Percentiles rank a stretch among this genome's conserved stretches.
Conservation (phyloP, 2,888 invertebrate genomes). For the Agriopis aurantiaria region DNA sequence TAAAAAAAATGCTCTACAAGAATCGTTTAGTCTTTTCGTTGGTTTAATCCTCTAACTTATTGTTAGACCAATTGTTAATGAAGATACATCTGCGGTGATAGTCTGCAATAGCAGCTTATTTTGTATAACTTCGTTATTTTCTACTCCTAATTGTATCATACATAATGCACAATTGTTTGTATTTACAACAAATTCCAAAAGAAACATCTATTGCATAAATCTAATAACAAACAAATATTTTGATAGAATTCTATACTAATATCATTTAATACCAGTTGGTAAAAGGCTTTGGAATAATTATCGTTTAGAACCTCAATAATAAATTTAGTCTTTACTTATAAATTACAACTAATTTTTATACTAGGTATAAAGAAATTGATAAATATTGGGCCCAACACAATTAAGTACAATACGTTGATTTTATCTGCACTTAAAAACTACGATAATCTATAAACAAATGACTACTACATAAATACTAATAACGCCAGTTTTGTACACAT, state of each 20-base stretch:
- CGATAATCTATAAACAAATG: constrained; percentile 10
- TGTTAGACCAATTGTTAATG: background rate
- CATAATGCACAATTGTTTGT: constrained; percentile 35
- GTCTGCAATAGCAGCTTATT: background rate
- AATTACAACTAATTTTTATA: constrained; percentile 19
- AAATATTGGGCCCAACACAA: constrained; percentile 37
- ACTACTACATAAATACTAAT: constrained; percentile 5
- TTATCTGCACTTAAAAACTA: constrained; percentile 2
- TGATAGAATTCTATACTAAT: constrained; percentile 28
- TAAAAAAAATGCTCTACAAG: background rate
- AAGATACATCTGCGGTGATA: background rate
- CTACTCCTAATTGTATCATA: constrained; percentile 18
- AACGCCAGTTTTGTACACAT: constrained; percentile 27
- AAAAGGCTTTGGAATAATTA: constrained; percentile 34
- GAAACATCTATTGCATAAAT: constrained; percentile 19
- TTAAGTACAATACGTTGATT: constrained; percentile 23
- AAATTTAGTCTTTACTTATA: background rate
- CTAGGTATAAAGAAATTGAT: constrained; percentile 5
- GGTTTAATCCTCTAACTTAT: background rate
- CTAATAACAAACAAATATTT: constrained; percentile 24
- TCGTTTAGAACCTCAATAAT: constrained; percentile 8
- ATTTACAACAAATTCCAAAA: constrained; percentile 41
- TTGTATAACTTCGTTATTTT: background rate
- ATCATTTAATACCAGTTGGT: constrained; percentile 42
- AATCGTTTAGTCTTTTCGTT: background rate